These are phyloP conservation scores for Harpagoxenus sublaevis DNA, from an alignment of 2,888 invertebrate species.

Conservation along the genomic window DNA sequence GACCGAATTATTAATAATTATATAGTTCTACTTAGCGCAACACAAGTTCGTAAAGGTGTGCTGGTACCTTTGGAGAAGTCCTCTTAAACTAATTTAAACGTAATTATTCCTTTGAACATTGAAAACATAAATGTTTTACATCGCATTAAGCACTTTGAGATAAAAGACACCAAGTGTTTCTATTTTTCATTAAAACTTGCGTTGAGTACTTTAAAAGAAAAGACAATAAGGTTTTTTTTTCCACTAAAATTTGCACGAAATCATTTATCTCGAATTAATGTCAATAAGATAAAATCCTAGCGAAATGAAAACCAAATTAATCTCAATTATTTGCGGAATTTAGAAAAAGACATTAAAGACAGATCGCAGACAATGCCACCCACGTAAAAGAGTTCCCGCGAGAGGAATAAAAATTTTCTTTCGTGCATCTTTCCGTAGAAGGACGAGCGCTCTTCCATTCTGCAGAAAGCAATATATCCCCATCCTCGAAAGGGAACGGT, in stretches of 20 bases:
- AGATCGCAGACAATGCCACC: conserved; percentile 33
- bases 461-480: conserved; percentile 11
- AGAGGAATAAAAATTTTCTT: background rate
- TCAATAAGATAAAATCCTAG: background rate
- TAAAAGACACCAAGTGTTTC: background rate
- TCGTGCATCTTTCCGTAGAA: conserved; percentile 19
- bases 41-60: background rate
- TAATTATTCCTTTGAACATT: background rate
- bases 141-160: background rate
- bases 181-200: background rate
- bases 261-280: background rate
- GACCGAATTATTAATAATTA: conserved; percentile 31
- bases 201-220: background rate
- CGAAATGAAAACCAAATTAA: background rate
- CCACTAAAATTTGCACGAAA: background rate
- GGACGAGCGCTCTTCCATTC: conserved; percentile 54
- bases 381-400: conserved; percentile 18
- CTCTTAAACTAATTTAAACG: background rate
- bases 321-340: background rate
- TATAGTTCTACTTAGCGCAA: conserved; percentile 5
- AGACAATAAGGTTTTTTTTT: background rate
- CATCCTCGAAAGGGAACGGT: conserved; percentile 9
- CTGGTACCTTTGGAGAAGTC: background rate
- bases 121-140: background rate
- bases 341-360: background rate